Evolutionary conservation across 2,113 vertebrate genomes (phyloP), one percentile per base, ranked within the genome.

Genomic region (Peromyscus leucopus): DNA sequence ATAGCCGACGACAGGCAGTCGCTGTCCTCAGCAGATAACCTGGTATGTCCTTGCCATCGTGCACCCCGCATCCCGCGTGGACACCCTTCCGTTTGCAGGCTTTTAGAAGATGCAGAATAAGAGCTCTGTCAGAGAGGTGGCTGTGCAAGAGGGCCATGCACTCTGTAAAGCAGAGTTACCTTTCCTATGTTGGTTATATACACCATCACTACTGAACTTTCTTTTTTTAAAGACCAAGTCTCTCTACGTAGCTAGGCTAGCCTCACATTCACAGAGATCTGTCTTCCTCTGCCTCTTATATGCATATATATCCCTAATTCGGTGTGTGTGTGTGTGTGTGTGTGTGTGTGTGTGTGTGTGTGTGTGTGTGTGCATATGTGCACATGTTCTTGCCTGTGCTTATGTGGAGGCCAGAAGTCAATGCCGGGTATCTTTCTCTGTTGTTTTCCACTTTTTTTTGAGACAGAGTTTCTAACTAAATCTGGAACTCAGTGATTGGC

Each of bases 1-100:
- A 99, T 99, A 98, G 97, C 99, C 5, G 99, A 99, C 74, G 99
- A 99, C n/a, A 99, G 99, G 55, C 98, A 99, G 2, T 99, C 99
- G 24, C 98, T 99, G 95, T 99, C 99, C 4, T 99, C 99, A 36
- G 98, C 98, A 10, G 99, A 99, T 98, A 99, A 99, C 94, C 98
- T 99, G 99, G 99, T 99, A 99, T 84, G 95, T 91, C n/a, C 17
- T 24, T 15, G 12, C 22, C 24, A 31, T 78, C 75, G 22, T 22
- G 22, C 22, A 74, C 24, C 46, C 42, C 42, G 46, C 17, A 17
- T 72, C 63, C 75, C 33, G 0, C 21, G 13, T 33, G 71, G 69
- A 63, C 13, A 33, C 7, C 1, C 39, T 82, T 89, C 2, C 0
- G 26, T 55, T 79, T 91, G 93, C 42, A 51, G 26, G 59, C 75